phyloP scores from a whole-genome alignment of 2,888 invertebrate species.

The Serrognathus titanus region DNA sequence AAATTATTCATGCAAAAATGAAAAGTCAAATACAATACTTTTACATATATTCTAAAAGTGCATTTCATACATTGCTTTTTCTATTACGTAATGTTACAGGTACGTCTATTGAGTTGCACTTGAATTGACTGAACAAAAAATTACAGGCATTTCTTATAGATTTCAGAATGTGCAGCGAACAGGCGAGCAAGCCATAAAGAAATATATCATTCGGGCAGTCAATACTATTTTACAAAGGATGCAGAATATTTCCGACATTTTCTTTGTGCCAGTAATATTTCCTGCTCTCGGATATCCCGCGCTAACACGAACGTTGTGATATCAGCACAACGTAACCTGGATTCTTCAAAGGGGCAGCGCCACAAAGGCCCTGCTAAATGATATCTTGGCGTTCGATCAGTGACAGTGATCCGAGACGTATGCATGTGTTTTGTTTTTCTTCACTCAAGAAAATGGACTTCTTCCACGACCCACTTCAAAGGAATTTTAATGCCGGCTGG shows the following conservation, averaged over 20 bases:
- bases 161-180: too few species aligned
- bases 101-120: too few species aligned
- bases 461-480: conserved; percentile 25
- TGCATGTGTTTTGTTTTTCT: conserved; percentile 26
- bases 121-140: too few species aligned
- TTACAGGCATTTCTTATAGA: too few species aligned
- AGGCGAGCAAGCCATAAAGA: background rate
- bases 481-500: conserved; percentile 29
- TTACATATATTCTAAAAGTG: too few species aligned
- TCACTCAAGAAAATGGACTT: conserved; percentile 14
- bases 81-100: too few species aligned
- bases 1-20: too few species aligned
- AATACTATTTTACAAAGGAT: conserved; percentile 16
- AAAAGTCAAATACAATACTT: too few species aligned
- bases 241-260: conserved; percentile 28
- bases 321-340: conserved; percentile 30
- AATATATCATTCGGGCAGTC: background rate
- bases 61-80: too few species aligned
- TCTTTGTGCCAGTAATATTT: conserved; percentile 26
- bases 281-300: conserved; percentile 29
- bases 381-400: conserved; percentile 25
- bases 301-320: conserved; percentile 30
- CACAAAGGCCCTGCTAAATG: conserved; percentile 35
- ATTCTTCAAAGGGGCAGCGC: conserved; percentile 27
- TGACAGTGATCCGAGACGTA: conserved; percentile 24